These are phyloP conservation scores for Protosalanx chinensis DNA, from an alignment of 2,797 vertebrate genomes.

Conservation along the genomic window DNA sequence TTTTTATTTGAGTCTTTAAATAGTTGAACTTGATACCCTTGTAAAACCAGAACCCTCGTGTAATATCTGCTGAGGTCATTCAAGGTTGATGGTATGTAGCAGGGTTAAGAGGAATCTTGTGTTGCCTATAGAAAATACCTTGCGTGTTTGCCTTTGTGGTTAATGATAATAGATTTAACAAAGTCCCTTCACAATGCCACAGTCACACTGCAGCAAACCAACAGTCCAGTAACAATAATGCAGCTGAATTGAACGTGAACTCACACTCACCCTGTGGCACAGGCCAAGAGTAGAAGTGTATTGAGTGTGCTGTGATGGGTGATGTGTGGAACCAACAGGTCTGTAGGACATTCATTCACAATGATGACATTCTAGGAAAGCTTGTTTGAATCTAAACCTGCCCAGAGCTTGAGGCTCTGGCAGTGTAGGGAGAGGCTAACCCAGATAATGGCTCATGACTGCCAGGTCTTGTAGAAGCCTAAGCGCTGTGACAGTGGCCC, in stretches of 20 bases:
- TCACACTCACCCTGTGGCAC: not conserved
- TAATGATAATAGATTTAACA: not conserved
- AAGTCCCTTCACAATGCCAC: not conserved
- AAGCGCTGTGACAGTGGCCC: not conserved
- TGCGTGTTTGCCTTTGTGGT: not conserved
- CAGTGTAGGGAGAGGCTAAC: not conserved
- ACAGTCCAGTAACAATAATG: not conserved
- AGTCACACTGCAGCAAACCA: not conserved
- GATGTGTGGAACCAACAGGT: not conserved
- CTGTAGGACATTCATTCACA: not conserved
- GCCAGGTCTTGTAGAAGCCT: not conserved
- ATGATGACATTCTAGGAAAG: slow-evolving; percentile 3
- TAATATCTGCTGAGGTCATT: not conserved
- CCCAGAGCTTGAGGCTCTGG: not conserved
- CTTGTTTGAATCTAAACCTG: not conserved
- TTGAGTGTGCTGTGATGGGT: not conserved
- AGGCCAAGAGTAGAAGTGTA: not conserved
- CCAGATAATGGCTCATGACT: not conserved
- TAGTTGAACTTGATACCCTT: not conserved
- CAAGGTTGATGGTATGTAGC: not conserved
- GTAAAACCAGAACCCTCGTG: not conserved
- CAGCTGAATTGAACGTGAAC: not conserved
- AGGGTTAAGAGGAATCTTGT: slow-evolving; percentile 3
- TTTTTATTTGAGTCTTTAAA: too few relatives aligned
- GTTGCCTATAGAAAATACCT: not conserved